phyloP scores from a whole-genome alignment of 2,888 invertebrate species.

The Trichogramma dendrolimi region DNA sequence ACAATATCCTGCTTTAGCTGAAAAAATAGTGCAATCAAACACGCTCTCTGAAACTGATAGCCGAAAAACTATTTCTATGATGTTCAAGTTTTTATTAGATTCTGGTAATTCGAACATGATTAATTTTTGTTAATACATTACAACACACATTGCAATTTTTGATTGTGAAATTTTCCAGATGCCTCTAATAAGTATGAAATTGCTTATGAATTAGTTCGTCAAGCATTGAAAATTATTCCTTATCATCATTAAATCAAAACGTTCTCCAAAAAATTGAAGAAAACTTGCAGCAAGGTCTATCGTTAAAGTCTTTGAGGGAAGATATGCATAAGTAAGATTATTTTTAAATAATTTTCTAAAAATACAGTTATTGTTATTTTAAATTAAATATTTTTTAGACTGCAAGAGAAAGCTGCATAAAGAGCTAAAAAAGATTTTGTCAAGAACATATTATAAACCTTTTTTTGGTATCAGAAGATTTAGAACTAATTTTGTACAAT shows the following conservation, averaged over 20 bases:
- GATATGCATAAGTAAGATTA: constrained; percentile 12
- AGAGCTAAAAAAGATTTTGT: too few species aligned
- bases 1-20: constrained; percentile 11
- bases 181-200: constrained; percentile 15
- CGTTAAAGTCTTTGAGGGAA: constrained; percentile 6
- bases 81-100: neutral
- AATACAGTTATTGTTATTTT: too few species aligned
- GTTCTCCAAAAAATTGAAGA: neutral
- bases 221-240: neutral
- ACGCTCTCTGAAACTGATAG: neutral
- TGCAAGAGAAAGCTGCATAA: neutral
- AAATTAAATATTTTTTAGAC: constrained; percentile 12
- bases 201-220: constrained; percentile 15
- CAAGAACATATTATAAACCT: too few species aligned
- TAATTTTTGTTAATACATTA: neutral
- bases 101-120: neutral
- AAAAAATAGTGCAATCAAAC: constrained; percentile 8
- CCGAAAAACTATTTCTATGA: neutral
- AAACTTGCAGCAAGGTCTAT: constrained; percentile 4
- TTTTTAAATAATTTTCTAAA: too few species aligned
- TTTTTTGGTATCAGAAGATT: too few species aligned
- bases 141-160: neutral
- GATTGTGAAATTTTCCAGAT: constrained; percentile 6
- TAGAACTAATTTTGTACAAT: too few species aligned
- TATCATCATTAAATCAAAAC: neutral